Conservation (phyloP, 2,113 vertebrate species). For the Pygathrix nemaeus region DNA sequence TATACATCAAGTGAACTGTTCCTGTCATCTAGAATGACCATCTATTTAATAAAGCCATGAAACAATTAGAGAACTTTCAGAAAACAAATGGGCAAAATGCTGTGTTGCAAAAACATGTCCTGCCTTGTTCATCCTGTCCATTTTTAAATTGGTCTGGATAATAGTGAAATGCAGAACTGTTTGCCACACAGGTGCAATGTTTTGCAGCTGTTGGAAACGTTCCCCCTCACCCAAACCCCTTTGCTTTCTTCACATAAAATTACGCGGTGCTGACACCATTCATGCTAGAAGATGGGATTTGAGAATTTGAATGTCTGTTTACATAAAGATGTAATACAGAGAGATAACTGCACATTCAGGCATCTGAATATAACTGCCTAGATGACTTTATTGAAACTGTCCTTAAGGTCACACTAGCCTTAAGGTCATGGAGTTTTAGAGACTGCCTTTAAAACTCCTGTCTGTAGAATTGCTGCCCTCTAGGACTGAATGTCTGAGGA, state of each 20-base stretch:
- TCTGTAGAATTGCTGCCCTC: not conserved
- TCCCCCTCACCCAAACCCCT: not conserved
- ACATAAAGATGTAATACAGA: not conserved
- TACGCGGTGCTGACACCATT: conserved; percentile 22
- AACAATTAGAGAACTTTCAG: not conserved
- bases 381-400: conserved; percentile 7
- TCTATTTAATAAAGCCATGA: conserved; percentile 13
- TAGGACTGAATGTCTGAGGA: not conserved
- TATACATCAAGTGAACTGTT: not conserved
- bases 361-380: conserved; percentile 44
- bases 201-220: conserved; percentile 68
- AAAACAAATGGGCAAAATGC: conserved; percentile 35
- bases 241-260: not conserved
- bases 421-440: not conserved
- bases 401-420: conserved; percentile 10
- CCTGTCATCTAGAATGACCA: not conserved
- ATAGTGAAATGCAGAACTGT: conserved; percentile 24
- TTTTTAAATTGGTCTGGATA: conserved; percentile 57
- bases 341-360: not conserved
- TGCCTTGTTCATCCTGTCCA: conserved; percentile 20
- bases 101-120: conserved; percentile 38
- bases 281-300: conserved; percentile 33
- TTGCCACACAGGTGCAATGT: conserved; percentile 56
- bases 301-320: conserved; percentile 31
- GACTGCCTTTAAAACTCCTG: not conserved